Base-by-base conservation (phyloP, 2,888 invertebrate species). In the Orthosia gothica region DNA sequence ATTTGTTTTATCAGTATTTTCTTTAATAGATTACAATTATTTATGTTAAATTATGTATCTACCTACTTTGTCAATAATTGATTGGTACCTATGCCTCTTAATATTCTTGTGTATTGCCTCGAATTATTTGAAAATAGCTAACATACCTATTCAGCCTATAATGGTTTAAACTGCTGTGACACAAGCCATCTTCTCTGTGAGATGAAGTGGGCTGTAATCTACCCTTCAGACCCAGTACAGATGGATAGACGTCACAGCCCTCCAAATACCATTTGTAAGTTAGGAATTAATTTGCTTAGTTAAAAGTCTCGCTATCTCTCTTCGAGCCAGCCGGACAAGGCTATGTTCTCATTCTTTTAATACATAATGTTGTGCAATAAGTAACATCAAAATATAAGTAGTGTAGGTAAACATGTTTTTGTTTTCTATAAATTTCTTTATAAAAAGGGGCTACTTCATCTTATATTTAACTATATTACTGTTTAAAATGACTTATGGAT, bases 1-100 rank as follows among this genome's bases (percentile, higher is more conserved):
- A 54, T 76, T 75, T 76, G 59, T 68, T 68, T 49, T 50, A 26
- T 57, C 57, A 49, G 32, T 0, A n/a, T 40, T 58, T 70, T 71
- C 47, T 47, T 20, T 47, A 54, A 40, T 50, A 40, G 32, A 72
- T 26, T 47, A n/a, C 32, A 20, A 18, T 52, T 18, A 5, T 5
- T 13, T 65, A 23, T 32, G 0, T 32, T n/a, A 32, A 9, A 9
- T 45, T 52, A n/a, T 12, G 16, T 20, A 26, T 47, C 23, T 47
- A 54, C 40, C 49, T 45, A 32, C 2, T 13, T 45, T 49, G 23
- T 2, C 11, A 69, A 54, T 70, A 16, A 13, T 20, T 12, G 13
- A 54, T 54, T 20, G 1, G 18, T 54, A n/a, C n/a, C n/a, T n/a
- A 54, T 20, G 1, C 40, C 40, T 40, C 40, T 40, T 40, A 40